A percentile compares a stretch with the other conserved stretches of the same genome.
phyloP scores from a whole-genome alignment of 2,888 invertebrate genomes.

The Habrosyne pyritoides region DNA sequence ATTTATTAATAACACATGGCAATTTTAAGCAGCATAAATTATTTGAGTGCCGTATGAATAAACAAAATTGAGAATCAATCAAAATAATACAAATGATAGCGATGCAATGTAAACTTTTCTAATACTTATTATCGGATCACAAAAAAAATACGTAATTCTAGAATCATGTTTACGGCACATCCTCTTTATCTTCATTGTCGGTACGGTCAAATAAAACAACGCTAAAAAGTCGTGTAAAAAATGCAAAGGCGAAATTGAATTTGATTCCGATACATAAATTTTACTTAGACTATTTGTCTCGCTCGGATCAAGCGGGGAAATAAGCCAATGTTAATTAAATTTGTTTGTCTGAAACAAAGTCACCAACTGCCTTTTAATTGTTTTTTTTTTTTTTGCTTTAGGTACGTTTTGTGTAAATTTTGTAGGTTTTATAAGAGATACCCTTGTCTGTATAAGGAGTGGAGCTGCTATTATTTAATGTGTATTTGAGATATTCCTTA shows the following conservation, averaged over 20 bases:
- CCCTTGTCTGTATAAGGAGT: neutral
- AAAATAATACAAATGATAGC: no score
- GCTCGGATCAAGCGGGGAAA: conserved; percentile 75
- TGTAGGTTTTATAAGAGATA: neutral
- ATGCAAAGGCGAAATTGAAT: conserved; percentile 82
- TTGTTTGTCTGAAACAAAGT: conserved; percentile 71
- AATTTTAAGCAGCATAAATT: no score
- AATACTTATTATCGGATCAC: conserved; percentile 12
- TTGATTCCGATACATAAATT: conserved; percentile 83
- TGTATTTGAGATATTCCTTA: no score
- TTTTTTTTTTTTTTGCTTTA: conserved; percentile 64
- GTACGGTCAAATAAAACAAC: conserved; percentile 58
- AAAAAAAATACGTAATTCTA: neutral
- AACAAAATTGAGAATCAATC: no score
- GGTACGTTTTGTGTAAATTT: conserved; percentile 28
- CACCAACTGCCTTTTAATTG: conserved; percentile 70
- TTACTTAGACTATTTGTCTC: conserved; percentile 82
- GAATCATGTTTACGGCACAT: conserved; percentile 32
- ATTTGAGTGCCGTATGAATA: no score
- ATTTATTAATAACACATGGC: no score
- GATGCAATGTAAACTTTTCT: neutral
- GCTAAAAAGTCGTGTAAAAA: conserved; percentile 78
- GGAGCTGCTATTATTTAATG: neutral
- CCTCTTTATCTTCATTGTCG: conserved; percentile 51
- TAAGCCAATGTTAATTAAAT: conserved; percentile 79